phyloP scores from a whole-genome alignment of 1,140 invertebrate genomes.

The Heliconius melpomene region DNA sequence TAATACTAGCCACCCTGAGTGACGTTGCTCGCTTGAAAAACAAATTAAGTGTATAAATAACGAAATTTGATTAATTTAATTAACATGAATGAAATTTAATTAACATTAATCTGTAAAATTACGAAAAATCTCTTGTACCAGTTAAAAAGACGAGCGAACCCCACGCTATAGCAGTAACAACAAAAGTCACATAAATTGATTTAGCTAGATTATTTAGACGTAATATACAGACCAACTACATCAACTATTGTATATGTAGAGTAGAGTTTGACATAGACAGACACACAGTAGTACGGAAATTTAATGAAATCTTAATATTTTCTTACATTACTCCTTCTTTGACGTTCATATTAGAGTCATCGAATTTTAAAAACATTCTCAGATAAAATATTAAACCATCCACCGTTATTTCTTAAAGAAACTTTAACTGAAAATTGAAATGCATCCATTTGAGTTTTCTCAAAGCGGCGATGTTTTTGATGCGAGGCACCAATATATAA shows the following conservation, averaged over 20 bases:
- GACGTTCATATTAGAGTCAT: background rate
- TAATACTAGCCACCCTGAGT: background rate
- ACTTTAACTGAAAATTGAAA: slow-evolving; percentile 7
- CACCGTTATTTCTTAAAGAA: slow-evolving; percentile 6
- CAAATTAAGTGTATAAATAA: too few species aligned
- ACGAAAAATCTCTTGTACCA: too few species aligned
- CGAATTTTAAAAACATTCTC: slow-evolving; percentile 6
- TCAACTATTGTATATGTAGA: too few species aligned
- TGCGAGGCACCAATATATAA: slow-evolving; percentile 48
- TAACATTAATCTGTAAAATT: background rate
- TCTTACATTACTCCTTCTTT: background rate
- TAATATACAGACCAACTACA: too few species aligned
- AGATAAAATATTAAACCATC: background rate
- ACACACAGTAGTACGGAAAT: background rate
- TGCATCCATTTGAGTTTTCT: slow-evolving; percentile 12
- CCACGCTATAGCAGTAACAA: too few species aligned
- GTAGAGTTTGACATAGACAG: too few species aligned
- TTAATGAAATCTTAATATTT: background rate
- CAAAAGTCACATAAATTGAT: too few species aligned
- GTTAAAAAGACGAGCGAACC: too few species aligned
- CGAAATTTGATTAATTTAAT: background rate
- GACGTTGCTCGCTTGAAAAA: too few species aligned
- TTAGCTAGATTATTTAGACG: too few species aligned
- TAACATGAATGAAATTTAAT: background rate
- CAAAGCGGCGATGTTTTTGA: slow-evolving; percentile 48